Percentiles rank a stretch among this genome's conserved stretches.
These are phyloP conservation scores for Parotocinclus haroldoi DNA, from an alignment of 2,797 vertebrate genomes.

Conservation along the genomic window DNA sequence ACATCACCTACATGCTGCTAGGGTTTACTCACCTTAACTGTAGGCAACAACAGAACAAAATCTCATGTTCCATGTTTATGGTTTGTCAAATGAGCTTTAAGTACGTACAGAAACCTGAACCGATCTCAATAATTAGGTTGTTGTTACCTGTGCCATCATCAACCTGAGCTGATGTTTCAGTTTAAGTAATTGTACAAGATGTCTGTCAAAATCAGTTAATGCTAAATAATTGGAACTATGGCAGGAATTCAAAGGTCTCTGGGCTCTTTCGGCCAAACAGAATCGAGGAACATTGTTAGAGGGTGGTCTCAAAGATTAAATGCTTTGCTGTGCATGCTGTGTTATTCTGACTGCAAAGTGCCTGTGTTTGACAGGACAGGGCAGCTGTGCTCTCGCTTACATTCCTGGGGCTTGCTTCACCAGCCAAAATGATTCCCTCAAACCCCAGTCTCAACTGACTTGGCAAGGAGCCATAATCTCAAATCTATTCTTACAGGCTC, in stretches of 20 bases:
- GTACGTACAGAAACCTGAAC: too few relatives aligned
- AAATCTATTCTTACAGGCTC: slow-evolving; percentile 13
- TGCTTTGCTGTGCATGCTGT: slow-evolving; percentile 58
- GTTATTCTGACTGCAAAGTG: slow-evolving; percentile 55
- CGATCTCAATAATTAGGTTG: not conserved
- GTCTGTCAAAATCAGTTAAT: slow-evolving; percentile 8
- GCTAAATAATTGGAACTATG: slow-evolving; percentile 1
- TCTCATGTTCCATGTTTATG: too few relatives aligned
- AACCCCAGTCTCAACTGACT: slow-evolving; percentile 55
- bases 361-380: slow-evolving; percentile 63
- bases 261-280: slow-evolving; percentile 23
- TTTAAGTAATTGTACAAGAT: not conserved
- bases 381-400: slow-evolving; percentile 69
- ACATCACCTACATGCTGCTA: too few relatives aligned
- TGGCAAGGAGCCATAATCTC: slow-evolving; percentile 37
- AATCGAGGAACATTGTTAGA: slow-evolving; percentile 39
- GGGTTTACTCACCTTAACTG: too few relatives aligned
- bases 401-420: slow-evolving; percentile 64
- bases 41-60: too few relatives aligned
- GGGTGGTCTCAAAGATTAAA: slow-evolving; percentile 59
- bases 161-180: not conserved
- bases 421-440: slow-evolving; percentile 41
- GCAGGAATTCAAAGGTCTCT: slow-evolving; percentile 8
- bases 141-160: not conserved
- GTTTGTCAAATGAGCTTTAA: too few relatives aligned